phyloP scores from a whole-genome alignment of 2,797 vertebrate species.

The Caiman crocodilus region DNA sequence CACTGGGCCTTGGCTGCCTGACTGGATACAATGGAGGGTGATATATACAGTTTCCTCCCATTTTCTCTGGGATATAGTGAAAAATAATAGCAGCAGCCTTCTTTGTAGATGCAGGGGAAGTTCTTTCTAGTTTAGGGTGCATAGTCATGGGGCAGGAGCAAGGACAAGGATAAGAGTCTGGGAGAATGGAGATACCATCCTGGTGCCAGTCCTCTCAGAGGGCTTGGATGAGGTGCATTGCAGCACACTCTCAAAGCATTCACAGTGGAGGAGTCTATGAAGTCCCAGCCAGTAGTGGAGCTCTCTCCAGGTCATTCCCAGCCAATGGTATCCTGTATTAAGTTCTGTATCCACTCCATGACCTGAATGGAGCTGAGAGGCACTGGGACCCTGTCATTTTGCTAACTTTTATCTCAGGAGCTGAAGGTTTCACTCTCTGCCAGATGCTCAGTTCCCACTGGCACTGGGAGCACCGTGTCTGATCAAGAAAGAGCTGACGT shows the following conservation, averaged over 20 bases:
- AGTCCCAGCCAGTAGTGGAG: background rate
- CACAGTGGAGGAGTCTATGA: background rate
- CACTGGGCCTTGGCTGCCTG: accelerated
- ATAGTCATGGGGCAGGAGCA: background rate
- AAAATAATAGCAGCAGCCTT: background rate
- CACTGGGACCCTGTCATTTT: background rate
- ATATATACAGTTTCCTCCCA: background rate
- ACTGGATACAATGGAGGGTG: background rate
- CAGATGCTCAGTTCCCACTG: conserved; percentile 81
- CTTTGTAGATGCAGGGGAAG: background rate
- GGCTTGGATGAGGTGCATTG: too few species aligned
- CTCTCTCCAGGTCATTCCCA: background rate
- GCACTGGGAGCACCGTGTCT: background rate
- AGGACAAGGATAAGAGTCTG: background rate
- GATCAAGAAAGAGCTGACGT: conserved; percentile 1
- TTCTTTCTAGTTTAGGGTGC: background rate
- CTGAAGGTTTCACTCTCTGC: conserved; percentile 23
- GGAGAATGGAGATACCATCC: background rate
- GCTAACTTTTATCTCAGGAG: conserved; percentile 57
- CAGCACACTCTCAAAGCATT: background rate
- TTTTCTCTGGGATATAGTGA: background rate
- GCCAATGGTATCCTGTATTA: background rate
- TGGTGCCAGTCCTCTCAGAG: background rate
- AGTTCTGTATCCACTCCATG: background rate
- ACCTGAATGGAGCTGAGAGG: background rate